Percentiles rank a stretch among this genome's conserved stretches.
phyloP scores from a whole-genome alignment of 1,140 invertebrate species.

The Drosophila nikananu region DNA sequence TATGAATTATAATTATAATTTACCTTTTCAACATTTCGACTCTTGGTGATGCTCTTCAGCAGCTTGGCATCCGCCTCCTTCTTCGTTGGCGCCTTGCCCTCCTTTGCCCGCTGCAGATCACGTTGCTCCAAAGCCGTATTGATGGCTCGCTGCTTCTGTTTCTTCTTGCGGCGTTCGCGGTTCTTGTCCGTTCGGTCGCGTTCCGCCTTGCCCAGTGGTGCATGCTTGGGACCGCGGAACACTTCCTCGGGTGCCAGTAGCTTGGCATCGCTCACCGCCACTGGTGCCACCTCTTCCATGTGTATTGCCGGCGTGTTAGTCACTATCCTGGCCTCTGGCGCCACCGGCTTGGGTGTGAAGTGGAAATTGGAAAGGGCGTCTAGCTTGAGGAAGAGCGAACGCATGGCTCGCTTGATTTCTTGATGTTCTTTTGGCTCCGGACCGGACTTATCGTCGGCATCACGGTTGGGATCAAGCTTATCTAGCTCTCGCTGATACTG shows the following conservation, averaged over 20 bases:
- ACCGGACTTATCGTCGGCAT: slow-evolving; percentile 86
- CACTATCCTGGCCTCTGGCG: slow-evolving; percentile 95
- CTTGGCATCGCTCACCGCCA: slow-evolving; percentile 92
- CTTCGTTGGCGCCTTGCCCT: slow-evolving; percentile 86
- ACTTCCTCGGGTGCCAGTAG: slow-evolving; percentile 98
- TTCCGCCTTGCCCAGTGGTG: slow-evolving; percentile 92
- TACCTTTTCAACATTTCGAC: slow-evolving; percentile 88
- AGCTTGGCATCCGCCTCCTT: slow-evolving; percentile 87
- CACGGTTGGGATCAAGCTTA: slow-evolving; percentile 87
- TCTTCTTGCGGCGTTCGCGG: slow-evolving; percentile 94
- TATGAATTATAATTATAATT: not conserved
- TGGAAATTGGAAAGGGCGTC: slow-evolving; percentile 97
- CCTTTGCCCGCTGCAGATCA: slow-evolving; percentile 80
- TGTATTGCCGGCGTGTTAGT: slow-evolving; percentile 95
- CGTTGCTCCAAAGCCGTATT: slow-evolving; percentile 87
- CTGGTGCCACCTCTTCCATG: slow-evolving; percentile 98
- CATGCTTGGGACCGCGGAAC: slow-evolving; percentile 91
- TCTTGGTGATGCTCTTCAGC: slow-evolving; percentile 88
- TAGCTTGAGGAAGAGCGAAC: slow-evolving; percentile 93
- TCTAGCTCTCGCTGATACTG: slow-evolving; percentile 95
- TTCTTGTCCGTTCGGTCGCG: slow-evolving; percentile 95
- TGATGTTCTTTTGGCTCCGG: slow-evolving; percentile 91
- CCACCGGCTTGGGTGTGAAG: slow-evolving; percentile 94
- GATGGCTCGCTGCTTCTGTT: slow-evolving; percentile 89
- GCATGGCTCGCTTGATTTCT: slow-evolving; percentile 92